Evolutionary conservation across 1,140 invertebrate species (phyloP), one percentile per base, ranked within the genome.

Genomic region (Drosophila bocqueti): DNA sequence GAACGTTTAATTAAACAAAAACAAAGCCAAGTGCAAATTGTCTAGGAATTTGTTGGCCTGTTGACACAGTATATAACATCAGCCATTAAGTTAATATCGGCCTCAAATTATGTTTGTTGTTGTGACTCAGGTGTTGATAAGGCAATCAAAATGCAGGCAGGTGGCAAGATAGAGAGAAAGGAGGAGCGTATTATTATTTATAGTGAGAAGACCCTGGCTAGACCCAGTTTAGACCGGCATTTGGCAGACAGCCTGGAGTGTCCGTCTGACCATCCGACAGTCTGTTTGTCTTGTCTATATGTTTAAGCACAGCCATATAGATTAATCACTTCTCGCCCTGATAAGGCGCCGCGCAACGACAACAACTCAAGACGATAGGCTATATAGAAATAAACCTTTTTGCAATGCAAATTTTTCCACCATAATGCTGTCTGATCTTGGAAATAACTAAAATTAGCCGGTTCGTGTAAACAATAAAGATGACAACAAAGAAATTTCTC

Each of bases 221-320:
- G 76, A 77, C 76, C 71, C 76, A 83, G 83, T 83, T 86, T 63
- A 66, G 59, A 80, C 64, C 59, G 63, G 73, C 81, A 68, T 21
- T 54, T 73, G 67, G 60, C 83, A 86, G 83, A 86, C 76, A 63
- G 60, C 11, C 49, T 73, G 84, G 80, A 67, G 50, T 40, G 68
- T 63, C 46, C 24, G 29, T 73, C 50, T n/a, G 52, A 16, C 52
- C 54, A 13, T 26, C 31, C 29, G 38, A 10, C 52, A 38, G 68
- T 45, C 66, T 16, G 36, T 26, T 31, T 31, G 55, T 73, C 21
- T 59, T 59, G 42, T 60, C 69, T 76, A 69, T 76, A 71, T 47
- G 29, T 60, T 71, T 15, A 68, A 71, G 49, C 38, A 11, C 40
- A 45, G 13, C 34, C 49, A 58, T 76, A 67, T 24, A 67, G 46